These are phyloP conservation scores for Saxicola maurus DNA, from an alignment of 2,797 vertebrate genomes.

Conservation along the genomic window DNA sequence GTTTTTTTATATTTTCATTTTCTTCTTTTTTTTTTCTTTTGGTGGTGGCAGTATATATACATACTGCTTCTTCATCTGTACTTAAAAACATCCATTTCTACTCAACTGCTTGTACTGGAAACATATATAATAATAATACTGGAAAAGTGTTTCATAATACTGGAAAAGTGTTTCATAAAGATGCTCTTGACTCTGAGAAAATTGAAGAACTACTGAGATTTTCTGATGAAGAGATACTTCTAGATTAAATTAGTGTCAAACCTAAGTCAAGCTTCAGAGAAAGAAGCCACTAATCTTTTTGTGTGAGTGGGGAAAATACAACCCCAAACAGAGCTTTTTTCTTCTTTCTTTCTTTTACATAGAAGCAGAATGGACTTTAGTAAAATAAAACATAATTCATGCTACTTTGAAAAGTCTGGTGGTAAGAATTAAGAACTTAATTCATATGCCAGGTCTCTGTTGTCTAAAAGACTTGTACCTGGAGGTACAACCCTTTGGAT, in stretches of 20 bases:
- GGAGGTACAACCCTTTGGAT: accelerated
- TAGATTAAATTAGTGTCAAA: neutral
- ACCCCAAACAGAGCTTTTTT: neutral
- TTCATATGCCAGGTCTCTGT: accelerated
- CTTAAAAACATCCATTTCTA: neutral
- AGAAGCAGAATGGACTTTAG: neutral
- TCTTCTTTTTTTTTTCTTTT: neutral
- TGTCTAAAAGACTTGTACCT: neutral
- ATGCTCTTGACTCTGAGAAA: neutral
- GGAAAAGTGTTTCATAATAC: neutral
- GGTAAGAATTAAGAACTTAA: neutral
- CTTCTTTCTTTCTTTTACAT: neutral
- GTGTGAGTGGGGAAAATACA: neutral
- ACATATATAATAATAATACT: neutral
- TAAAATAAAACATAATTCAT: neutral
- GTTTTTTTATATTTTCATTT: neutral
- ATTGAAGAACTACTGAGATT: neutral
- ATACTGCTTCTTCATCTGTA: neutral
- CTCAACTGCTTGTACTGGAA: neutral
- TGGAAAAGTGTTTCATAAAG: neutral
- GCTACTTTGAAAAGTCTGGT: neutral
- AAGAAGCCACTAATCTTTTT: neutral
- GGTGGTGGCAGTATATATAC: neutral
- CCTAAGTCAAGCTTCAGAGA: neutral
- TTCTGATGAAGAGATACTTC: neutral